These are phyloP conservation scores for Bos taurus DNA, from an alignment of 2,113 vertebrate species.

Conservation along the genomic window ARS-UCD2.0 NC_037331.1:41925001-41925500, in stretches of 20 bases:
- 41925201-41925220: neutral
- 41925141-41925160: neutral
- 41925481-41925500: neutral
- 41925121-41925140: conserved; percentile 12
- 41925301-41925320: neutral
- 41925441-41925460: neutral
- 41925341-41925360: neutral
- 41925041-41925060: conserved; percentile 58
- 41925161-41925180: neutral
- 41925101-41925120: conserved; percentile 53
- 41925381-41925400: neutral
- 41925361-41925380: neutral
- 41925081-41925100: conserved; percentile 15
- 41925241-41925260: neutral
- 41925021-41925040: conserved; percentile 76
- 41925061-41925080: conserved; percentile 39
- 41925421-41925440: neutral
- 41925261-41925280: neutral
- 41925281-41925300: neutral
- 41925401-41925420: neutral
- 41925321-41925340: neutral
- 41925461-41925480: neutral
- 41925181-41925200: neutral
- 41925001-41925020: conserved; percentile 74
- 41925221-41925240: neutral